These are phyloP conservation scores for Drosophila eohydei DNA, from an alignment of 2,888 invertebrate species.

Conservation along the genomic window DNA sequence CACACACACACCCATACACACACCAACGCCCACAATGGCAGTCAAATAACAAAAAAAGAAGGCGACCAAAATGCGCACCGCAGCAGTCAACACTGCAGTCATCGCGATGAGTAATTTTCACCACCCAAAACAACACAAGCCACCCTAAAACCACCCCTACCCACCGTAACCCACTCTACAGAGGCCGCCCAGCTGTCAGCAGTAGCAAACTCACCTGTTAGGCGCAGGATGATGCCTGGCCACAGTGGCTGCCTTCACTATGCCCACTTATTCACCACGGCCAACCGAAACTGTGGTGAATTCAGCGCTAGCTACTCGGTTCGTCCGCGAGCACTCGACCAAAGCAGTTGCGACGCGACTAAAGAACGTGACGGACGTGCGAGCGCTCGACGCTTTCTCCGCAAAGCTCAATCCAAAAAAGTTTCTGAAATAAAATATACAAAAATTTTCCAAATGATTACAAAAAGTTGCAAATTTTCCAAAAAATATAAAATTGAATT, in stretches of 20 bases:
- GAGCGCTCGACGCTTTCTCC: slow-evolving; percentile 26
- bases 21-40: background rate
- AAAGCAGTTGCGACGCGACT: slow-evolving; percentile 73
- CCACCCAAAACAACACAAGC: slow-evolving; percentile 34
- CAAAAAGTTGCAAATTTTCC: slow-evolving; percentile 6
- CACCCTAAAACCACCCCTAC: slow-evolving; percentile 4
- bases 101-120: slow-evolving; percentile 65
- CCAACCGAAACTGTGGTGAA: slow-evolving; percentile 62
- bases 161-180: background rate
- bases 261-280: background rate
- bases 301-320: slow-evolving; percentile 5
- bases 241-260: slow-evolving; percentile 13
- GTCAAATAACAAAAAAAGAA: slow-evolving; percentile 20
- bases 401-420: slow-evolving; percentile 30
- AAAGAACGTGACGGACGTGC: slow-evolving; percentile 69
- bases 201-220: slow-evolving; percentile 68
- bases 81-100: slow-evolving; percentile 76
- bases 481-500: slow-evolving; percentile 19
- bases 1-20: slow-evolving; percentile 5
- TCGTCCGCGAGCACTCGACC: slow-evolving; percentile 26
- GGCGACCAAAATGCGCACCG: slow-evolving; percentile 58
- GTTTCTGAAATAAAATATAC: slow-evolving; percentile 31
- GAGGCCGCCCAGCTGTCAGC: slow-evolving; percentile 28
- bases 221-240: slow-evolving; percentile 66
- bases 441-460: slow-evolving; percentile 26